These are phyloP conservation scores for Echinometra lucunter DNA, from an alignment of 53 echinoderm and acorn worm species.

Conservation along the genomic window DNA sequence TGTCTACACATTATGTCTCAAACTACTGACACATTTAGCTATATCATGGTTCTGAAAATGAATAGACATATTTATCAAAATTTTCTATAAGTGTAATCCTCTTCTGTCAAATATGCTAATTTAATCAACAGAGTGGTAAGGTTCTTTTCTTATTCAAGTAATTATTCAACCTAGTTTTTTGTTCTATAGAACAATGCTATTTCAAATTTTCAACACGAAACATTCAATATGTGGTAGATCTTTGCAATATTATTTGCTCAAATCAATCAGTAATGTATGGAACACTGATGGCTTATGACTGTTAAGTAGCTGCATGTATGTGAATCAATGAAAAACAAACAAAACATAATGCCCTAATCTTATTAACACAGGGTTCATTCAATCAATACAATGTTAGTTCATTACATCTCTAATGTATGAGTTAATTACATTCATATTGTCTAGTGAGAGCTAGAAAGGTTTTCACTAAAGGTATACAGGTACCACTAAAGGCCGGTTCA, in stretches of 20 bases:
- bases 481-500: too few species aligned
- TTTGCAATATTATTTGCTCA: background rate
- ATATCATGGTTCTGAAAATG: too few species aligned
- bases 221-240: background rate
- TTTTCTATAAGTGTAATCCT: background rate
- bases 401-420: background rate
- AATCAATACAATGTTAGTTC: background rate
- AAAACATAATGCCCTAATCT: background rate
- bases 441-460: too few species aligned
- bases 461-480: too few species aligned
- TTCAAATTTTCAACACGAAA: background rate
- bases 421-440: background rate
- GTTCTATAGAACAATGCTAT: background rate
- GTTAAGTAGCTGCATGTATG: background rate
- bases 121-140: background rate
- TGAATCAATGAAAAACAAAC: background rate
- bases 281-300: background rate
- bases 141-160: background rate
- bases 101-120: background rate
- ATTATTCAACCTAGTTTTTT: background rate
- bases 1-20: too few species aligned
- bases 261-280: background rate
- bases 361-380: background rate
- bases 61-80: too few species aligned
- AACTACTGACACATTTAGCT: too few species aligned